phyloP scores from a whole-genome alignment of 2,888 invertebrate genomes.

The Cheilosia soror region DNA sequence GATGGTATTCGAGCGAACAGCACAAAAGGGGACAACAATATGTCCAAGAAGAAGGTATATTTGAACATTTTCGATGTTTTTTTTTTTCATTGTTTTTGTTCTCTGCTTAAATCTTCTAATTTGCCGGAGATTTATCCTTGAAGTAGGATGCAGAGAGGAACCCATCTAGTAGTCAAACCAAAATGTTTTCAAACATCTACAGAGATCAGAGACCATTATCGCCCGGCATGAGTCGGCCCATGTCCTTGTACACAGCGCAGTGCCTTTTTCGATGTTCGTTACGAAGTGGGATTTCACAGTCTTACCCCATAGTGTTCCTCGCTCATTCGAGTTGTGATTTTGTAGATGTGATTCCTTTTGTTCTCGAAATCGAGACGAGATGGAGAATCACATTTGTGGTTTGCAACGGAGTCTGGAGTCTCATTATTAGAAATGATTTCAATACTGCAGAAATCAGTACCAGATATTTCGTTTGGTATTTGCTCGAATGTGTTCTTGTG shows the following conservation, averaged over 20 bases:
- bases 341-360: conserved; percentile 21
- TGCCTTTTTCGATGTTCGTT: conserved; percentile 3
- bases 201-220: conserved; percentile 70
- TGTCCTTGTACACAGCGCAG: conserved; percentile 42
- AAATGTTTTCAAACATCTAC: conserved; percentile 73
- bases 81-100: conserved; percentile 2
- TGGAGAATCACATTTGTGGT: conserved; percentile 44
- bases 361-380: conserved; percentile 2
- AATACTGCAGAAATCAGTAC: no score
- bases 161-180: conserved; percentile 72
- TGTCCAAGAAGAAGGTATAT: conserved; percentile 7
- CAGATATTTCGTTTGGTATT: no score
- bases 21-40: conserved; percentile 29
- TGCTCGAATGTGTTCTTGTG: no score
- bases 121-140: conserved; percentile 65
- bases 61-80: background rate
- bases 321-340: conserved; percentile 19
- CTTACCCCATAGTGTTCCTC: conserved; percentile 24
- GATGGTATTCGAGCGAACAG: conserved; percentile 53
- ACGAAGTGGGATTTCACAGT: background rate
- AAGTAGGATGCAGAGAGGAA: conserved; percentile 58
- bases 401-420: conserved; percentile 41
- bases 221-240: conserved; percentile 64
- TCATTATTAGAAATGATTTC: conserved; percentile 41
- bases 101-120: conserved; percentile 33